A percentile compares a stretch with the other conserved stretches of the same genome.
phyloP scores from a whole-genome alignment of 2,797 vertebrate species.

The Falco cherrug region DNA sequence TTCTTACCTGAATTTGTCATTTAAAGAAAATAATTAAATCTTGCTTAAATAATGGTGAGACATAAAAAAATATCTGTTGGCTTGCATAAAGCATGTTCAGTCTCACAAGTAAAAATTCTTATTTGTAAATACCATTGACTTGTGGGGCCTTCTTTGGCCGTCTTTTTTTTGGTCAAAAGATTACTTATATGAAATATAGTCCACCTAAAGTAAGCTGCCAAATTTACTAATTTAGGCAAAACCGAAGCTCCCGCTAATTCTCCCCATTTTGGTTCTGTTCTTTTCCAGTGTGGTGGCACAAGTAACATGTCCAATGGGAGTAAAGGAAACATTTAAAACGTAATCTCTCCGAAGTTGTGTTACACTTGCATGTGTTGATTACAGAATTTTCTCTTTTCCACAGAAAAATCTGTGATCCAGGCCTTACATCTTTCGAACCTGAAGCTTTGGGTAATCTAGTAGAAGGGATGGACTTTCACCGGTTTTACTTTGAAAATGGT shows the following conservation, averaged over 20 bases:
- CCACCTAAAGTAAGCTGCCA: neutral
- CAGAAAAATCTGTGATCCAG: constrained; percentile 97
- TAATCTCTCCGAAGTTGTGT: neutral
- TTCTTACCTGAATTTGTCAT: neutral
- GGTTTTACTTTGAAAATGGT: constrained; percentile 99
- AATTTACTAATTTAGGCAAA: neutral
- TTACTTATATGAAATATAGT: neutral
- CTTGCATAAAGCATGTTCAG: neutral
- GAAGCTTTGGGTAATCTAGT: constrained; percentile 97
- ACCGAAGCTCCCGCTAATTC: neutral
- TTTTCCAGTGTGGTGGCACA: neutral
- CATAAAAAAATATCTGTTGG: neutral
- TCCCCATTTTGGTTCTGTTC: neutral
- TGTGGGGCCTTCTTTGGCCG: neutral
- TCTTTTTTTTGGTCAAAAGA: neutral
- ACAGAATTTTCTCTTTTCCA: neutral
- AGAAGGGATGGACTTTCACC: constrained; percentile 96
- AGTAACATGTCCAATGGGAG: neutral
- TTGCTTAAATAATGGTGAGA: neutral
- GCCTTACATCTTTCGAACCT: constrained; percentile 95
- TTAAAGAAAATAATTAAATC: neutral
- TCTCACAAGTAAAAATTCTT: neutral
- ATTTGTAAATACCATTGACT: neutral
- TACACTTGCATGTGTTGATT: neutral
- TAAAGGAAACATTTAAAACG: neutral